Base-by-base conservation (phyloP, 2,888 invertebrate genomes). In the Callosobruchus maculatus region DNA sequence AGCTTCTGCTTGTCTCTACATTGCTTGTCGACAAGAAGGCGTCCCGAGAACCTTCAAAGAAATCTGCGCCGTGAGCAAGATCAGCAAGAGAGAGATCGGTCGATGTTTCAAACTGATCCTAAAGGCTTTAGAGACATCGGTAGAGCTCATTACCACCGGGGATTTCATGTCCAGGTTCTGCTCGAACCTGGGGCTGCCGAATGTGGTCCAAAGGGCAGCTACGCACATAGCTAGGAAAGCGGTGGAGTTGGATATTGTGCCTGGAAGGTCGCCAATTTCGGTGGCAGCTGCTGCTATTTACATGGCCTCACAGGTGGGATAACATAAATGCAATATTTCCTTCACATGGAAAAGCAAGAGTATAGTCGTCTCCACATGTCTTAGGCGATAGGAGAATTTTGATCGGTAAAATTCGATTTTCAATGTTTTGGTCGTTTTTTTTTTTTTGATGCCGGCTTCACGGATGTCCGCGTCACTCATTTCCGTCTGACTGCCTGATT, bases 151-250 rank as follows among this genome's bases (percentile, higher is more conserved):
- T 75, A 99, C 98, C 0, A 99, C 98, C 0, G 98, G 97, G 0
- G 99, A 99, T 86, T 99, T 99, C 86, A 99, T 99, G 99, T 98
- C 97, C 26, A 91, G 96, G 80, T 99, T 99, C 89, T 99, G 99
- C 86, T 95, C 98, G 0, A 99, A 98, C 86, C 89, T 99, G 80
- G 94, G 93, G n/a, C 84, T 96, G 71, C 95, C 98, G 0, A 95
- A 95, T 82, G 93, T 94, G 87, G 96, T 96, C 2, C 97, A 97
- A 85, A 90, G 94, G 78, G 98, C 97, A 2, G 99, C 99, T 0
- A 98, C 98, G 0, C 94, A 97, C 83, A 99, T 99, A 83, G 99
- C 99, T 0, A 91, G 95, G 83, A 97, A 96, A 85, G 99, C 99
- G 2, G 97, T 97, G 0, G 98, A 99, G 84, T 88, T 97, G 88